Conservation (phyloP, 1,140 invertebrate species). For the Hyles vespertilio region DNA sequence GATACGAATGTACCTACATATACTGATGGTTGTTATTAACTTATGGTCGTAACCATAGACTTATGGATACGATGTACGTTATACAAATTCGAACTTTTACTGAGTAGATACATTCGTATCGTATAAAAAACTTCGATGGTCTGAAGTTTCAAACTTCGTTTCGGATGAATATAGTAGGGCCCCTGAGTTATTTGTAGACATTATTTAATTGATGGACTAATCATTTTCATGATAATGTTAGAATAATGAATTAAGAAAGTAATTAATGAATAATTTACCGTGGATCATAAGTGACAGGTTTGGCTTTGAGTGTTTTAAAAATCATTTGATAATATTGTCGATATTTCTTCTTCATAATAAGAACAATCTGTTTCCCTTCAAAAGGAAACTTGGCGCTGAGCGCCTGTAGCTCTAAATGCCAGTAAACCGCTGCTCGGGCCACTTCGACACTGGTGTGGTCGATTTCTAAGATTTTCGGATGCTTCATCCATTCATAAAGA, state of each 20-base stretch:
- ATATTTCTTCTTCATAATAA: slow-evolving; percentile 71
- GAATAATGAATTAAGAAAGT: neutral
- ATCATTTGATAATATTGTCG: slow-evolving; percentile 69
- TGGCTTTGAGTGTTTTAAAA: slow-evolving; percentile 63
- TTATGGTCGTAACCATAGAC: no score
- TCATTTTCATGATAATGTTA: neutral
- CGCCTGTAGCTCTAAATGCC: slow-evolving; percentile 51
- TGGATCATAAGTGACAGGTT: slow-evolving; percentile 63
- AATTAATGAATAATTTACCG: slow-evolving; percentile 34
- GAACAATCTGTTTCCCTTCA: slow-evolving; percentile 64
- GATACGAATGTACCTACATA: no score
- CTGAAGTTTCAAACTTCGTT: no score
- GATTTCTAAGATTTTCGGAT: slow-evolving; percentile 65
- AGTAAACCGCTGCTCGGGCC: slow-evolving; percentile 57
- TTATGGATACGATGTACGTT: no score
- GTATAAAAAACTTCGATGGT: no score
- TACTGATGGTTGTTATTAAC: no score
- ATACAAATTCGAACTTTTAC: no score
- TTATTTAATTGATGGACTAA: no score
- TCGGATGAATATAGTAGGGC: no score
- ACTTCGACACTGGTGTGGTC: slow-evolving; percentile 64
- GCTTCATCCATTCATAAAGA: slow-evolving; percentile 67
- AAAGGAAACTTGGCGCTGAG: slow-evolving; percentile 52
- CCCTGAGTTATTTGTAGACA: no score
- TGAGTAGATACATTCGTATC: no score